Conservation (phyloP, 2,113 vertebrate species). For the Campylomormyrus tamandua region DNA sequence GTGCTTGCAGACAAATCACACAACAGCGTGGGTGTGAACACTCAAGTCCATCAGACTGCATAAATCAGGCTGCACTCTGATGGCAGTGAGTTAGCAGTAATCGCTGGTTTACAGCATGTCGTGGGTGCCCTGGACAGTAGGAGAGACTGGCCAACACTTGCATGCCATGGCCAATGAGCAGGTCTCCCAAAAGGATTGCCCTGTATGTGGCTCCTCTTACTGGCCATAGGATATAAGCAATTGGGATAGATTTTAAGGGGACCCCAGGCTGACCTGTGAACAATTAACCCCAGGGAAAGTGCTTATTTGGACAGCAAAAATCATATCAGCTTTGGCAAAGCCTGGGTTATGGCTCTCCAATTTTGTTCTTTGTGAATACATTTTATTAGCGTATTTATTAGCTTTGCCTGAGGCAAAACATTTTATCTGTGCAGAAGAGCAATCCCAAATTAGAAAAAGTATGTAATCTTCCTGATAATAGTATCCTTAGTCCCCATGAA, state of each 20-base stretch:
- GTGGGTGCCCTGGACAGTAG: background rate
- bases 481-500: background rate
- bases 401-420: background rate
- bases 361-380: background rate
- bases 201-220: background rate
- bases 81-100: background rate
- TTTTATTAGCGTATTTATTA: background rate
- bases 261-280: background rate
- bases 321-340: background rate
- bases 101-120: background rate
- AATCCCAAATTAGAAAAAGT: background rate
- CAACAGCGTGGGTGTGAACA: background rate
- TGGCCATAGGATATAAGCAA: background rate
- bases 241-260: background rate
- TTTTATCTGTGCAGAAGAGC: background rate
- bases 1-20: background rate
- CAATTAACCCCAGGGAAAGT: background rate
- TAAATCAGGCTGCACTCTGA: background rate
- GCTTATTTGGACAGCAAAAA: background rate
- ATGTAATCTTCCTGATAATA: background rate
- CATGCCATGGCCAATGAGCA: background rate
- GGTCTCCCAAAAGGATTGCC: background rate
- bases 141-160: background rate
- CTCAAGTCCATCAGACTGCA: background rate
- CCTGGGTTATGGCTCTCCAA: background rate